Evolutionary conservation across 1,140 invertebrate species (phyloP), one percentile per base, ranked within the genome.

Genomic region (Holotrichia oblita): DNA sequence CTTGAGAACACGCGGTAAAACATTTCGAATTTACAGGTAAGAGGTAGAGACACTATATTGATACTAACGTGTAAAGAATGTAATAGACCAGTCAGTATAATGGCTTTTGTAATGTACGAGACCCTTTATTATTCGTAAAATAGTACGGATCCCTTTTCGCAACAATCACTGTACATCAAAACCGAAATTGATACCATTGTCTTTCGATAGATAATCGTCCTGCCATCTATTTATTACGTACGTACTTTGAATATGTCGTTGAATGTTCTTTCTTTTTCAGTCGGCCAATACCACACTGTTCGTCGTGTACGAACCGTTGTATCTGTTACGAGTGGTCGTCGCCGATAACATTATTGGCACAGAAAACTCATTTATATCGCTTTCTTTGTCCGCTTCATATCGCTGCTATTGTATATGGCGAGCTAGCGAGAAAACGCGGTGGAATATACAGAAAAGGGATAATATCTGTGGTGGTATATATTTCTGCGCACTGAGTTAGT

Each of bases 351-450:
- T 69, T 69, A 69, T 69, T 69, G 61, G 61, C 61, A 20, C 61
- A 22, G 61, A 69, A 69, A 69, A 69, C 61, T 69, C 61, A 34
- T 69, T 69, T 69, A 69, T 69, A 69, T 69, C 61, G 22, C 61
- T 34, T 6, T 69, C 61, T 69, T 69, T 69, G 61, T 69, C 61
- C 61, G 12, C 12, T 10, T 22, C 61, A 34, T 69, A 69, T 69
- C 61, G 61, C 3, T 27, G 7, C 20, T 34, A 69, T 69, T 69
- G 61, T 69, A 34, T 27, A 14, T 69, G 61, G 61, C 61, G 61
- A 27, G 61, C 3, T 27, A 14, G 61, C 61, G 61, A 69, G 61
- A 69, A 69, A 69, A 69, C 61, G 61, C 27, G 61, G 61, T 2
- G 20, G 12, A 34, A 69, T 17, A 69, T 69, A 69, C 61, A 34